phyloP scores from a whole-genome alignment of 2,888 invertebrate genomes.

The Gasteruption jaculator region DNA sequence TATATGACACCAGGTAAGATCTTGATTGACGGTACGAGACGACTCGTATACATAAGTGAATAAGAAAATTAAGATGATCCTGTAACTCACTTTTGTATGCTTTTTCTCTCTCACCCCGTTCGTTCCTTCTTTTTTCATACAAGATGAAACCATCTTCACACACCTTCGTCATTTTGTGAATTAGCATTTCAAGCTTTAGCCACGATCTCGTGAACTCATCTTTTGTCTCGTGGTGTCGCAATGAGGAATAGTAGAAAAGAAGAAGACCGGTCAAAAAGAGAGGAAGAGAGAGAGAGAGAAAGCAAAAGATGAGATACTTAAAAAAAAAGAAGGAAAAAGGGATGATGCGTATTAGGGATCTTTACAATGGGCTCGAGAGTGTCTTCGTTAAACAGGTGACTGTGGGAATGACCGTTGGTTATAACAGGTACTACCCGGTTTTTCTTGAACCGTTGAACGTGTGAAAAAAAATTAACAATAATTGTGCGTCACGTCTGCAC shows the following conservation, averaged over 20 bases:
- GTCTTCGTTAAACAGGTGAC: slow-evolving; percentile 44
- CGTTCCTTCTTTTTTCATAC: slow-evolving; percentile 10
- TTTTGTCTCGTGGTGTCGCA: slow-evolving; percentile 33
- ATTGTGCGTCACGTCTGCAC: no score
- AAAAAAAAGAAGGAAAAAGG: slow-evolving; percentile 19
- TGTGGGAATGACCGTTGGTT: slow-evolving; percentile 49
- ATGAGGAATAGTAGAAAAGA: slow-evolving; percentile 19
- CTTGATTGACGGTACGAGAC: no score
- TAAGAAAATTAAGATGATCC: neutral
- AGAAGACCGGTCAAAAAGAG: slow-evolving; percentile 10
- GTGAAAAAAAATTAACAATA: slow-evolving; percentile 23
- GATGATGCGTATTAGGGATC: slow-evolving; percentile 39
- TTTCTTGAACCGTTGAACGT: slow-evolving; percentile 31
- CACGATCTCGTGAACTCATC: slow-evolving; percentile 24
- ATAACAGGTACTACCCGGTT: slow-evolving; percentile 39
- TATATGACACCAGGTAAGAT: no score
- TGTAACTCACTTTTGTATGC: no score
- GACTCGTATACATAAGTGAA: no score
- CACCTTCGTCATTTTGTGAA: no score
- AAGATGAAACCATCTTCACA: no score
- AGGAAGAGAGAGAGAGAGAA: neutral
- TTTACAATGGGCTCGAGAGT: slow-evolving; percentile 37
- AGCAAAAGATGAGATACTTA: slow-evolving; percentile 4
- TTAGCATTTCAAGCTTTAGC: slow-evolving; percentile 36
- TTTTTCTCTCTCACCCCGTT: slow-evolving; percentile 15